Percentiles rank a stretch among this genome's conserved stretches.
phyloP scores from a whole-genome alignment of 2,113 vertebrate genomes.

The Campylomormyrus numenius region DNA sequence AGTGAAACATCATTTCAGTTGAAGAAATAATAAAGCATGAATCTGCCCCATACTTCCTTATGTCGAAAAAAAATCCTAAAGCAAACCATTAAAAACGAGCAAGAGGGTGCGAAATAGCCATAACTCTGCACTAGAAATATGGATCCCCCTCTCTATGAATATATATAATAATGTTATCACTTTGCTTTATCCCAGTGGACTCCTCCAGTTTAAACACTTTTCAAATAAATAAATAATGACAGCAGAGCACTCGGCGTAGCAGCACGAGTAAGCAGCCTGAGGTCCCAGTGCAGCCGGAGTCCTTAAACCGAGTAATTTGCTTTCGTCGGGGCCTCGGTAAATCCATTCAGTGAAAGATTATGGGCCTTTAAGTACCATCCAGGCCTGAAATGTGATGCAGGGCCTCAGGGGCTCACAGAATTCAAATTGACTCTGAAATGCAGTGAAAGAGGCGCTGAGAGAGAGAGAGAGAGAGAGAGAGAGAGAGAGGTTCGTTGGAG shows the following conservation, averaged over 20 bases:
- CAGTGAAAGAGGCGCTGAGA: conserved; percentile 36
- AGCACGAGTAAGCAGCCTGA: conserved; percentile 54
- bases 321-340: conserved; percentile 65
- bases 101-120: background rate
- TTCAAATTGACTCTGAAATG: conserved; percentile 55
- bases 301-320: conserved; percentile 80
- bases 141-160: conserved; percentile 22
- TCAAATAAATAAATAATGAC: conserved; percentile 86
- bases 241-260: conserved; percentile 48
- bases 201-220: conserved; percentile 75
- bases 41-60: background rate
- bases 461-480: conserved; percentile 11
- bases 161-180: conserved; percentile 58
- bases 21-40: background rate
- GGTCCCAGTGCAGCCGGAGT: conserved; percentile 76
- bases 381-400: conserved; percentile 75
- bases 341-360: conserved; percentile 75
- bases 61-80: background rate
- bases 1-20: background rate
- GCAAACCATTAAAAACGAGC: background rate
- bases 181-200: conserved; percentile 57
- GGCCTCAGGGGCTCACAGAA: conserved; percentile 58
- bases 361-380: conserved; percentile 78
- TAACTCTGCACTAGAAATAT: background rate
- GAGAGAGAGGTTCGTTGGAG: background rate